These are phyloP conservation scores for Carettochelys insculpta DNA, from an alignment of 2,113 vertebrate genomes.

Conservation along the genomic window DNA sequence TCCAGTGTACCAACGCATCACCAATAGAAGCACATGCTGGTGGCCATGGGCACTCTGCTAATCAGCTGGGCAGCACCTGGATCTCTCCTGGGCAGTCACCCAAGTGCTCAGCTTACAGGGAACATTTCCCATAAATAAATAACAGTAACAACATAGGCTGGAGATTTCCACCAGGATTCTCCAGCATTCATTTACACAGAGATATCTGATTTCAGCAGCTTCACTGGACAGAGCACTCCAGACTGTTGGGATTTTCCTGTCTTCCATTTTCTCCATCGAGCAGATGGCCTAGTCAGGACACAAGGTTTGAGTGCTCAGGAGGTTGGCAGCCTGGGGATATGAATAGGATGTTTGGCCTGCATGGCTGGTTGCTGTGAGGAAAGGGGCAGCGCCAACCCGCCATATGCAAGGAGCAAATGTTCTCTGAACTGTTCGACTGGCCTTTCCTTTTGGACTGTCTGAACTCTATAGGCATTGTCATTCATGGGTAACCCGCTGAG, in stretches of 20 bases:
- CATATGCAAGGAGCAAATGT: background rate
- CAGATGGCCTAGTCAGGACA: background rate
- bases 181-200: background rate
- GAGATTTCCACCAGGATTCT: background rate
- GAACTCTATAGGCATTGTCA: background rate
- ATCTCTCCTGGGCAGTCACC: too few species aligned
- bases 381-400: too few species aligned
- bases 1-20: too few species aligned
- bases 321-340: background rate
- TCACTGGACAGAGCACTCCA: background rate
- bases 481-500: background rate
- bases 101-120: too few species aligned
- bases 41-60: too few species aligned
- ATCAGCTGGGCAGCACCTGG: too few species aligned
- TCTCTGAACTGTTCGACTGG: background rate
- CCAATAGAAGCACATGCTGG: too few species aligned
- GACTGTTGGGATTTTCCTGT: background rate
- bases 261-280: background rate
- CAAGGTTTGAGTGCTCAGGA: background rate
- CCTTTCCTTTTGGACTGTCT: background rate
- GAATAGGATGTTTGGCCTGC: background rate
- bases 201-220: background rate
- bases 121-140: background rate
- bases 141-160: background rate
- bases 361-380: background rate